phyloP scores from a whole-genome alignment of 2,797 vertebrate genomes.

The Acipenser ruthenus region DNA sequence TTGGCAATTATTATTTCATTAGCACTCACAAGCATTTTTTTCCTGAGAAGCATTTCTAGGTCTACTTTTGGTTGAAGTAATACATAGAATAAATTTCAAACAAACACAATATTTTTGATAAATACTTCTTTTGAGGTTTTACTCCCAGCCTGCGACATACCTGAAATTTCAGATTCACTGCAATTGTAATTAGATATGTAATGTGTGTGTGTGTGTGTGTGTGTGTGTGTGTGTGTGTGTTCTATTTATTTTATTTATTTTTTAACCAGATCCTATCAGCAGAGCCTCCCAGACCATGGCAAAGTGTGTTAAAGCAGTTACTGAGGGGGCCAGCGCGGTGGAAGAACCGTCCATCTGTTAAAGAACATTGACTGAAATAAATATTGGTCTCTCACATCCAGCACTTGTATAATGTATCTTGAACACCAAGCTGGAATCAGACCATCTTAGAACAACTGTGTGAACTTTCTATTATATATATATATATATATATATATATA shows the following conservation, averaged over 20 bases:
- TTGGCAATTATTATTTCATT: no score
- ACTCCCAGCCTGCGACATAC: no score
- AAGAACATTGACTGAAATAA: constrained; percentile 24
- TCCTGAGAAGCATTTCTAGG: no score
- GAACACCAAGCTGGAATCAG: background rate
- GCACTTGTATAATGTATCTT: background rate
- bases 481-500: background rate
- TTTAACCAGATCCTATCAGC: constrained; percentile 81
- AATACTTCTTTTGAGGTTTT: background rate
- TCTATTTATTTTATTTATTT: background rate
- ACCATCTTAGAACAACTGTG: background rate
- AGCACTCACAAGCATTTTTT: background rate
- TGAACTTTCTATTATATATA: background rate
- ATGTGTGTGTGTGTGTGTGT: no score
- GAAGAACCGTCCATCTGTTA: constrained; percentile 90
- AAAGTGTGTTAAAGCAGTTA: constrained; percentile 92
- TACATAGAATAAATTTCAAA: no score
- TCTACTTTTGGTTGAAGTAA: no score
- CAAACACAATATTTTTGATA: background rate
- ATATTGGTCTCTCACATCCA: background rate
- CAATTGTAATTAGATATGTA: background rate
- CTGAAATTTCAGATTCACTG: no score
- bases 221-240: no score
- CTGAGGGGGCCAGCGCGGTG: constrained; percentile 83
- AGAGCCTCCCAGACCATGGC: constrained; percentile 98